These are phyloP conservation scores for Druon quercuslanigerum DNA, from an alignment of 1,140 invertebrate genomes.

Conservation along the genomic window DNA sequence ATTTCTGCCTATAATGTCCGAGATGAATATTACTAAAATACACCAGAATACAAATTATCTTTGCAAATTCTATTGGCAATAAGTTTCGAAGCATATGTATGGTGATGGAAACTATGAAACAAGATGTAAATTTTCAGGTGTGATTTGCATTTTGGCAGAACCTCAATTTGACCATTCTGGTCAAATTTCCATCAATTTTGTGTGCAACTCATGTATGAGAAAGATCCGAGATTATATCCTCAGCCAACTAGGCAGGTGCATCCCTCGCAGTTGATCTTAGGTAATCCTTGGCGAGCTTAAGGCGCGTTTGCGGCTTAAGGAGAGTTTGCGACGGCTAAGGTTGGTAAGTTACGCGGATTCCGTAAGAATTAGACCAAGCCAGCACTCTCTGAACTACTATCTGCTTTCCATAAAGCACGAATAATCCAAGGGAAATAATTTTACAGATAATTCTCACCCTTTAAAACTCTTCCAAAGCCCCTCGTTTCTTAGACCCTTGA, in stretches of 20 bases:
- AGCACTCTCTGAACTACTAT: conserved; percentile 36
- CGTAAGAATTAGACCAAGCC: conserved; percentile 52
- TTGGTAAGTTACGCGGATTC: conserved; percentile 50
- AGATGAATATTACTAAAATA: no score
- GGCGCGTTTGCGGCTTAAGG: conserved; percentile 50
- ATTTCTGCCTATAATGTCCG: no score
- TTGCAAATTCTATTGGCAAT: no score
- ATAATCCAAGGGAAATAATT: conserved; percentile 46
- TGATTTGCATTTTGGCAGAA: no score
- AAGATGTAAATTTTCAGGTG: no score
- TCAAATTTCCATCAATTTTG: neutral
- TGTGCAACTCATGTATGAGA: neutral
- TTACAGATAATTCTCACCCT: conserved; percentile 36
- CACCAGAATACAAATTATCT: no score
- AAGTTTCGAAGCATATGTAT: no score
- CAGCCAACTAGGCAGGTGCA: conserved; percentile 50
- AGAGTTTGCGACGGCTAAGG: conserved; percentile 54
- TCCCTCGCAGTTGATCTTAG: conserved; percentile 52
- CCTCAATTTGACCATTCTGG: neutral
- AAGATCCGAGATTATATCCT: conserved; percentile 51
- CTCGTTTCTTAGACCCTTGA: no score
- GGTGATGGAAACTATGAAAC: no score
- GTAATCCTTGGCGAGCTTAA: conserved; percentile 57
- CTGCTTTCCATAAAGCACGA: conserved; percentile 39
- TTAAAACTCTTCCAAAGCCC: neutral